Conservation (phyloP, 2,888 invertebrate species). For the Nemoura dubitans region DNA sequence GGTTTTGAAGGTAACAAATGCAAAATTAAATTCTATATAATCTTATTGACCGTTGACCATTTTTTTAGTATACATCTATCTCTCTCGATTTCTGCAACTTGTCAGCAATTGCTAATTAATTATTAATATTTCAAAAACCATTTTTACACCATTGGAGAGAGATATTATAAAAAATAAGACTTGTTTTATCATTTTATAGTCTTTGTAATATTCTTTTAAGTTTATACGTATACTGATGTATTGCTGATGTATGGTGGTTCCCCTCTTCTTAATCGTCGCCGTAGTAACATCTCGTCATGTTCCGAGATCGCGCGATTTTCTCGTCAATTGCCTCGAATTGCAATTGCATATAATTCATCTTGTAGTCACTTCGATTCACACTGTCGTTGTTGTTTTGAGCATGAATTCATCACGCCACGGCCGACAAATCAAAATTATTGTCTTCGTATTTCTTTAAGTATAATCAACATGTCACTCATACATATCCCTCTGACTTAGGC, state of each 20-base stretch:
- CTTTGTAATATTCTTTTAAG: constrained; percentile 43
- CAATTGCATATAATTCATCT: constrained; percentile 8
- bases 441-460: constrained; percentile 35
- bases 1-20: constrained; percentile 33
- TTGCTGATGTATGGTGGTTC: constrained; percentile 46
- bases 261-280: not conserved
- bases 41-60: constrained; percentile 29
- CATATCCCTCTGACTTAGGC: constrained; percentile 32
- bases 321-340: not conserved
- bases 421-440: constrained; percentile 38
- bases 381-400: constrained; percentile 46
- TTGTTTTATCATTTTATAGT: constrained; percentile 44
- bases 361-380: constrained; percentile 13
- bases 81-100: constrained; percentile 28
- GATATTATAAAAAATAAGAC: constrained; percentile 50
- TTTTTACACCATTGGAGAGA: constrained; percentile 44
- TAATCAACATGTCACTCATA: constrained; percentile 41
- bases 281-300: constrained; percentile 29
- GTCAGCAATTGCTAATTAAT: constrained; percentile 35
- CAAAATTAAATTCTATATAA: constrained; percentile 27
- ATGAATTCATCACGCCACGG: constrained; percentile 21
- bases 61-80: constrained; percentile 38
- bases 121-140: constrained; percentile 45
- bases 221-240: constrained; percentile 50
- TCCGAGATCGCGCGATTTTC: not conserved